These are phyloP conservation scores for Machimus atricapillus DNA, from an alignment of 2,888 invertebrate species.

Conservation along the genomic window DNA sequence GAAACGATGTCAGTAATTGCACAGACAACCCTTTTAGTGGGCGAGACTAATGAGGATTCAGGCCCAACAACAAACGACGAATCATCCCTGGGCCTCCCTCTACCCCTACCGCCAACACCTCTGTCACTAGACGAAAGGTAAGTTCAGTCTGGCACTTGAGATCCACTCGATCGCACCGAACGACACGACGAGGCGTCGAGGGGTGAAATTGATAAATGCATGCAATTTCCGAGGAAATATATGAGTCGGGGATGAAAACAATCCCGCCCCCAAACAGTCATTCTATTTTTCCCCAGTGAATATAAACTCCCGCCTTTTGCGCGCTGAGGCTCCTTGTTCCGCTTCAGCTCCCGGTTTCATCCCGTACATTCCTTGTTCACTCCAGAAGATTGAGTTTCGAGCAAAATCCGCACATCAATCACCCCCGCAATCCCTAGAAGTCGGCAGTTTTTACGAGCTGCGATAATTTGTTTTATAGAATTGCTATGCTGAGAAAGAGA, in stretches of 20 bases:
- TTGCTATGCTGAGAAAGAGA: background rate
- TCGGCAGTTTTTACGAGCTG: background rate
- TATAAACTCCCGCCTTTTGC: background rate
- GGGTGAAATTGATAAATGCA: conserved; percentile 31
- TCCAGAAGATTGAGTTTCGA: background rate
- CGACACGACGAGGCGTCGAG: background rate
- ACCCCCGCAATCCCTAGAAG: background rate
- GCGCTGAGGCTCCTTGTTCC: background rate
- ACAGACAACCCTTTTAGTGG: background rate
- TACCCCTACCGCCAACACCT: conserved; percentile 36
- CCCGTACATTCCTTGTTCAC: background rate
- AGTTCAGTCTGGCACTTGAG: conserved; percentile 1
- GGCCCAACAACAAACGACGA: conserved; percentile 27
- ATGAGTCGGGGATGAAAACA: conserved; percentile 16
- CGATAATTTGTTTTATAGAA: background rate
- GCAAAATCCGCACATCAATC: background rate
- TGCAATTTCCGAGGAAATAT: conserved; percentile 18
- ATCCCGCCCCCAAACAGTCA: background rate
- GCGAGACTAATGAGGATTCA: conserved; percentile 18
- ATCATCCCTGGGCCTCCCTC: conserved; percentile 31
- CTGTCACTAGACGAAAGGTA: conserved; percentile 47
- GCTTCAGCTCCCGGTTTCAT: background rate
- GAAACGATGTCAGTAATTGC: conserved; percentile 21
- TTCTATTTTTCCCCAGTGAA: conserved; percentile 1
- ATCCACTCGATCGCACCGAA: background rate